These are phyloP conservation scores for Lasioglossum villosulum DNA, from an alignment of 2,888 invertebrate species.

Conservation along the genomic window DNA sequence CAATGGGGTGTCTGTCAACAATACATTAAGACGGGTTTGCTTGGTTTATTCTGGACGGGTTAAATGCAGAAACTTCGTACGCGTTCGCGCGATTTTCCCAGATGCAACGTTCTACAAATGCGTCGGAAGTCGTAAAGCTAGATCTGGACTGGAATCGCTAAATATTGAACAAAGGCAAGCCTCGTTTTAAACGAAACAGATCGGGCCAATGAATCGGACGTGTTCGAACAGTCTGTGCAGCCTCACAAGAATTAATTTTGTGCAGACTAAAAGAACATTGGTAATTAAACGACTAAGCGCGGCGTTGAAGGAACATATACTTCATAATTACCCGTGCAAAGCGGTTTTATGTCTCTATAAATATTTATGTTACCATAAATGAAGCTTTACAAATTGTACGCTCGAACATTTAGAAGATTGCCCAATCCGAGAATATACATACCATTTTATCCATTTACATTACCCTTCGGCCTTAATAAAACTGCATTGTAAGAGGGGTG, in stretches of 20 bases:
- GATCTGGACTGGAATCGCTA: not conserved
- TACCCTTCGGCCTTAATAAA: not conserved
- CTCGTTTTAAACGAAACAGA: not conserved
- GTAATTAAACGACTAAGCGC: not conserved
- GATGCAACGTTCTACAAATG: not conserved
- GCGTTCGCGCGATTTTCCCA: not conserved
- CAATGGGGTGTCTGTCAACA: slow-evolving; percentile 29
- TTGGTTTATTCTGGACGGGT: not conserved
- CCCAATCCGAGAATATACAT: not conserved
- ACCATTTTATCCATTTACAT: not conserved
- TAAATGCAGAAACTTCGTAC: not conserved
- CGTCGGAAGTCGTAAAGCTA: slow-evolving; percentile 4
- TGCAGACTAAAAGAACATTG: not conserved
- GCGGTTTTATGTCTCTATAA: not conserved
- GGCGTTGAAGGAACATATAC: not conserved
- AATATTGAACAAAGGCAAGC: not conserved
- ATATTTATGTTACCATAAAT: not conserved
- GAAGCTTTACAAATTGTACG: not conserved
- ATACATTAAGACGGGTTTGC: slow-evolving; percentile 2
- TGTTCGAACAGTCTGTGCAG: not conserved
- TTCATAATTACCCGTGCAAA: not conserved
- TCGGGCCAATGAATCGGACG: not conserved
- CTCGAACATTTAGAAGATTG: slow-evolving; percentile 3
- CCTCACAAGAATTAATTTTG: not conserved
- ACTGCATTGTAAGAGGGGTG: not conserved